Evolutionary conservation across 2,113 vertebrate species (phyloP).

Genomic region (Tinamus guttatus): DNA sequence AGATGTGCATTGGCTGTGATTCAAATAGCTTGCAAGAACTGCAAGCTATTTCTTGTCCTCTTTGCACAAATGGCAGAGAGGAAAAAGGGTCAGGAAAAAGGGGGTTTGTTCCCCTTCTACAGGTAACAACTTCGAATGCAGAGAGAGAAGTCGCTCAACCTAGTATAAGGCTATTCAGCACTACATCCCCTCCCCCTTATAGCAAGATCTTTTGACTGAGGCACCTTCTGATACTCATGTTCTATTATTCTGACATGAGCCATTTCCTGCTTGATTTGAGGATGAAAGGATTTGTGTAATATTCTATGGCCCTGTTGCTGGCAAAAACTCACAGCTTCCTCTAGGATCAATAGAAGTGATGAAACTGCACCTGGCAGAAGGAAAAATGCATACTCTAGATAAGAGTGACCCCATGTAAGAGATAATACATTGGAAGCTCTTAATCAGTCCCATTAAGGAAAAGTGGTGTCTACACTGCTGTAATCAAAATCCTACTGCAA

Average conservation of each 20-base stretch:
- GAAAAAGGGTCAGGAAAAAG: neutral
- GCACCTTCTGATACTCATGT: neutral
- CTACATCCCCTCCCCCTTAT: neutral
- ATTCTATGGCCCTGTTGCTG: neutral
- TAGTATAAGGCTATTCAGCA: neutral
- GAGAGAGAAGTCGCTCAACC: neutral
- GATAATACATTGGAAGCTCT: constrained; percentile 5
- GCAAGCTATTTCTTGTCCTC: too few species aligned
- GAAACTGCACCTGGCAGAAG: neutral
- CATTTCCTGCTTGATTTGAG: neutral
- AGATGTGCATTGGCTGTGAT: neutral
- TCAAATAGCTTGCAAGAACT: neutral
- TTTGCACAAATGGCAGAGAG: neutral
- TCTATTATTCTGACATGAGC: neutral
- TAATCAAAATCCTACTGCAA: neutral
- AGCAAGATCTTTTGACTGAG: neutral
- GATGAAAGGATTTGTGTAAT: neutral
- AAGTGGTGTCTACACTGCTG: neutral
- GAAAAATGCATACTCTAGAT: neutral
- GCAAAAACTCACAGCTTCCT: neutral
- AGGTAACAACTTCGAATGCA: neutral
- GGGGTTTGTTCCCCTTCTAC: neutral
- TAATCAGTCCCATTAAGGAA: constrained; percentile 33
- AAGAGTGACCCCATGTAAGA: neutral
- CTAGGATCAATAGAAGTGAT: neutral